Percentiles rank a stretch among this genome's conserved stretches.
These are phyloP conservation scores for Palythoa caribaeorum DNA, from an alignment of 92 coral and sea anemone species.

Conservation along the genomic window DNA sequence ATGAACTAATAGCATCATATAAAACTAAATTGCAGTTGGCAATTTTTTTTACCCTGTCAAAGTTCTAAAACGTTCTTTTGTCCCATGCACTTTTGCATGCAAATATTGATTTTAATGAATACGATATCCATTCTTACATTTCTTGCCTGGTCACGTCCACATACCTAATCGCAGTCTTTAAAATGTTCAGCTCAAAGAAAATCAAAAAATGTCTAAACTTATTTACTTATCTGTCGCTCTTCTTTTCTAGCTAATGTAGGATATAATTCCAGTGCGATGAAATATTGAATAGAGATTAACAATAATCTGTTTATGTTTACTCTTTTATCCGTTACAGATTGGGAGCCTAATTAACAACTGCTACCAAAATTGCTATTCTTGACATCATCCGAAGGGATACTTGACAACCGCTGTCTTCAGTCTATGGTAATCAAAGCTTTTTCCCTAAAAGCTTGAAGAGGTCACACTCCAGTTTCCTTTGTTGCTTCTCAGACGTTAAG, in stretches of 20 bases:
- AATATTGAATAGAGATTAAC: slow-evolving; percentile 7
- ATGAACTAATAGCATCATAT: too few species aligned
- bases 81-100: too few species aligned
- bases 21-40: too few species aligned
- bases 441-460: neutral
- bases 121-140: too few species aligned
- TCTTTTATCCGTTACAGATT: neutral
- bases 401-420: neutral
- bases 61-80: too few species aligned
- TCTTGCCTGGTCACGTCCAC: too few species aligned
- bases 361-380: neutral
- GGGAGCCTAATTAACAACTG: slow-evolving; percentile 4
- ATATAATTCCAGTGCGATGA: slow-evolving; percentile 6
- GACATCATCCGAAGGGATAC: neutral
- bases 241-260: slow-evolving; percentile 8
- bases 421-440: neutral
- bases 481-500: neutral
- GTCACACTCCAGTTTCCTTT: neutral
- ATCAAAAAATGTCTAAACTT: neutral
- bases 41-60: too few species aligned
- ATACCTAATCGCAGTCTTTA: too few species aligned
- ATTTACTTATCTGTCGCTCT: neutral
- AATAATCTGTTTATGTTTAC: slow-evolving; percentile 20
- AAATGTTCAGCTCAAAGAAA: too few species aligned
- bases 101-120: too few species aligned